Evolutionary conservation across 2,888 invertebrate species (phyloP).

Genomic region (Anagyrus pseudococci): DNA sequence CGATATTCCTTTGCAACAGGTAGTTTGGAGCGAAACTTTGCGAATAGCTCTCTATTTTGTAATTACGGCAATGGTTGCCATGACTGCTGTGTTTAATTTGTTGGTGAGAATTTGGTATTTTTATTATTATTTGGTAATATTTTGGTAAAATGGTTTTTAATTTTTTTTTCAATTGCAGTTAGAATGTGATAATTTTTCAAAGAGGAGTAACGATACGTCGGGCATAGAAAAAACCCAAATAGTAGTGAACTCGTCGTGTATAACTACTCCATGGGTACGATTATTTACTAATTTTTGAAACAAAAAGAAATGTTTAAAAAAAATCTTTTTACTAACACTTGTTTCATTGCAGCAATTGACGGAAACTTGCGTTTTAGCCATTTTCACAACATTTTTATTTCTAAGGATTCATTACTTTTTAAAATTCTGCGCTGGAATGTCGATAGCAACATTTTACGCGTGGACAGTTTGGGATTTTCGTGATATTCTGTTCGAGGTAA

Average conservation of each 20-base stretch:
- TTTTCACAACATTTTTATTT: constrained; percentile 80
- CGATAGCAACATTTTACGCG: constrained; percentile 72
- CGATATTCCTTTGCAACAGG: constrained; percentile 38
- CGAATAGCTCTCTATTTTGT: constrained; percentile 73
- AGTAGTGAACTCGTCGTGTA: too few relatives aligned
- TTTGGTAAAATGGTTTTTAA: neutral
- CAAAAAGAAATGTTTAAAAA: neutral
- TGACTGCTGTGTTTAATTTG: constrained; percentile 73
- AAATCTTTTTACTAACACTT: neutral
- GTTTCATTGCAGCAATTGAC: constrained; percentile 75
- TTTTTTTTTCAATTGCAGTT: constrained; percentile 46
- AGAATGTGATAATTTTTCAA: constrained; percentile 48
- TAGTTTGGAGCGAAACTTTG: constrained; percentile 70
- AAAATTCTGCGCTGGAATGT: constrained; percentile 75
- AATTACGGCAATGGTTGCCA: constrained; percentile 70
- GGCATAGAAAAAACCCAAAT: too few relatives aligned
- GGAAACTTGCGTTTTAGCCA: constrained; percentile 71
- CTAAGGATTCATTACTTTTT: constrained; percentile 83
- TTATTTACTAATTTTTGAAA: constrained; percentile 29
- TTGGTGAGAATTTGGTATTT: constrained; percentile 46
- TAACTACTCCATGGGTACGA: constrained; percentile 57
- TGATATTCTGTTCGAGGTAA: constrained; percentile 65
- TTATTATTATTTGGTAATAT: neutral
- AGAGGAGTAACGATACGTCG: constrained; percentile 50
- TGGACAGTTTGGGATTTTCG: constrained; percentile 73